A percentile compares a stretch with the other conserved stretches of the same genome.
phyloP scores from a whole-genome alignment of 2,888 invertebrate species.

The Scaptomyza flava region DNA sequence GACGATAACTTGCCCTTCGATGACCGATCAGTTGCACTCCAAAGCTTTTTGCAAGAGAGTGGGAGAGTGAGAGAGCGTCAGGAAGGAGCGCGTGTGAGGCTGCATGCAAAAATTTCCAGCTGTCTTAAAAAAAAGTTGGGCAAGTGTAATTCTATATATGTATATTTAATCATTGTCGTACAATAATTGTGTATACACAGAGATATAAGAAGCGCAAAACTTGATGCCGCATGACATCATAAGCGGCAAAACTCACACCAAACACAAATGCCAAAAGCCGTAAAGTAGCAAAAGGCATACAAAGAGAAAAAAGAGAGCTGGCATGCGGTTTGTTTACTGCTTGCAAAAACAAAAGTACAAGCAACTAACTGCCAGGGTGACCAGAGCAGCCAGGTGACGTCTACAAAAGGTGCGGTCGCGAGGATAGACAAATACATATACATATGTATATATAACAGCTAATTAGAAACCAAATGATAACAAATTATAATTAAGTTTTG shows the following conservation, averaged over 20 bases:
- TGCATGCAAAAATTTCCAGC: constrained; percentile 24
- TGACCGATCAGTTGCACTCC: constrained; percentile 24
- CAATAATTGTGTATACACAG: constrained; percentile 28
- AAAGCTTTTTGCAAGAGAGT: constrained; percentile 7
- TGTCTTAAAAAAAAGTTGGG: constrained; percentile 11
- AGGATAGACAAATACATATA: constrained; percentile 35
- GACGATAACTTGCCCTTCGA: constrained; percentile 18
- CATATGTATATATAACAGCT: constrained; percentile 18
- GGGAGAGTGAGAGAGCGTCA: not conserved
- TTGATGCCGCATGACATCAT: constrained; percentile 54
- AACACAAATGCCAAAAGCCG: constrained; percentile 27
- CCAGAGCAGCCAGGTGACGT: constrained; percentile 11
- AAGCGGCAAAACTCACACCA: constrained; percentile 31
- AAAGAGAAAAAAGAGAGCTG: constrained; percentile 23
- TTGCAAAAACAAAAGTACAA: constrained; percentile 12
- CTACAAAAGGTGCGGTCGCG: constrained; percentile 42
- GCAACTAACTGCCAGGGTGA: constrained; percentile 48
- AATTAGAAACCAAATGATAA: constrained; percentile 47
- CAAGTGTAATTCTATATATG: constrained; percentile 36
- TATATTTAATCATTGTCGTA: constrained; percentile 32
- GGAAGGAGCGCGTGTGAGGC: not conserved
- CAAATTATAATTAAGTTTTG: constrained; percentile 11
- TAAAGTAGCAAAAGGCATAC: constrained; percentile 24
- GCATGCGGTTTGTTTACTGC: constrained; percentile 44
- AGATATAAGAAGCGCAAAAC: constrained; percentile 26